A percentile compares a stretch with the other conserved stretches of the same genome.
These are phyloP conservation scores for Corythaixoides concolor DNA, from an alignment of 2,113 vertebrate species.

Conservation along the genomic window DNA sequence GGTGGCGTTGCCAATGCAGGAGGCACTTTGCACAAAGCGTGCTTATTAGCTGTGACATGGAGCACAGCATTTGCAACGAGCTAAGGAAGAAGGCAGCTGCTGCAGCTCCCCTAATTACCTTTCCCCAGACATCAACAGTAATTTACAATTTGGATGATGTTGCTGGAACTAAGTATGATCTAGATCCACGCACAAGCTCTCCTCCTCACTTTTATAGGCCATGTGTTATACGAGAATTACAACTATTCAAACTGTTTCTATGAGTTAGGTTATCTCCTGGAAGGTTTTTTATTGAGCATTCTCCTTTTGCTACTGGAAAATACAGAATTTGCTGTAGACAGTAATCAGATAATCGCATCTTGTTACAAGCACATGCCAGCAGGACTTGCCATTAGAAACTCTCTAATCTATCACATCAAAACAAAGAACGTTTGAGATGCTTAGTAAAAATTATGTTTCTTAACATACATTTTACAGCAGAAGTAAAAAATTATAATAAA, in stretches of 20 bases:
- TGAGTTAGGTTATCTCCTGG: conserved; percentile 49
- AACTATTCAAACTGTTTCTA: conserved; percentile 41
- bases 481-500: not conserved
- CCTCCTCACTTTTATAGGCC: conserved; percentile 30
- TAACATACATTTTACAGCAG: not conserved
- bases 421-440: conserved; percentile 17
- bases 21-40: conserved; percentile 15
- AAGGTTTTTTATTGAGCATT: conserved; percentile 11
- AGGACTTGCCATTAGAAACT: not conserved
- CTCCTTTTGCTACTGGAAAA: conserved; percentile 33
- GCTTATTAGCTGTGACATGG: conserved; percentile 48
- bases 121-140: conserved; percentile 20
- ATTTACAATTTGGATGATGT: conserved; percentile 35
- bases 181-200: not conserved
- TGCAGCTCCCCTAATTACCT: conserved; percentile 26
- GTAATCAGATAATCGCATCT: conserved; percentile 34
- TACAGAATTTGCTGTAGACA: conserved; percentile 1
- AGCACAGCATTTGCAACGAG: conserved; percentile 39
- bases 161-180: conserved; percentile 34
- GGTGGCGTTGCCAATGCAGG: not conserved
- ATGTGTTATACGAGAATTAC: conserved; percentile 22
- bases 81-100: conserved; percentile 52
- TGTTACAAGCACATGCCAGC: conserved; percentile 1
- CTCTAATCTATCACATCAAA: conserved; percentile 16
- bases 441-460: conserved; percentile 14